These are phyloP conservation scores for Etheostoma spectabile DNA, from an alignment of 2,113 vertebrate species.

Conservation along the genomic window DNA sequence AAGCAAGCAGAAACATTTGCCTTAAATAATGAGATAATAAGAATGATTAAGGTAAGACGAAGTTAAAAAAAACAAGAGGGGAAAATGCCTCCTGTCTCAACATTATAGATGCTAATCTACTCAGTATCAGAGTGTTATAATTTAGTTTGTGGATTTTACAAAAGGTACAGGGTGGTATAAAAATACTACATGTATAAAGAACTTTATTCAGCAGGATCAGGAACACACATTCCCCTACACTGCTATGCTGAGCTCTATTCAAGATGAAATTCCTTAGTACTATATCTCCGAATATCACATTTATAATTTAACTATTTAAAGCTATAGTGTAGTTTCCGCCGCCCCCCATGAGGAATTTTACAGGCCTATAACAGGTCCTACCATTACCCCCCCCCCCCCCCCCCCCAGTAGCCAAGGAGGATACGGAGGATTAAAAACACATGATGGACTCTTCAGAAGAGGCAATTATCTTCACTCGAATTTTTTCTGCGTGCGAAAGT, in stretches of 20 bases:
- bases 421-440: too few species aligned
- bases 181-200: background rate
- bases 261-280: conserved; percentile 11
- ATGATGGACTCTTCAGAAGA: too few species aligned
- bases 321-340: too few species aligned
- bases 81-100: background rate
- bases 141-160: background rate
- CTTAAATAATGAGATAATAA: conserved; percentile 56
- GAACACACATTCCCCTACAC: background rate
- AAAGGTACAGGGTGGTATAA: background rate
- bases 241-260: background rate
- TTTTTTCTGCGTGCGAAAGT: too few species aligned
- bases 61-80: conserved; percentile 41
- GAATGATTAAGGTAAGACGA: conserved; percentile 32
- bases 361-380: too few species aligned
- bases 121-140: background rate
- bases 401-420: too few species aligned
- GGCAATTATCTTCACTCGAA: too few species aligned
- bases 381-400: too few species aligned
- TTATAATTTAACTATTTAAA: conserved; percentile 1
- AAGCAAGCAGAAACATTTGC: conserved; percentile 59
- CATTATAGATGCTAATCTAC: conserved; percentile 13
- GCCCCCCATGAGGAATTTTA: too few species aligned
- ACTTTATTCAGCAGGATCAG: background rate
- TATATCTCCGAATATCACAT: conserved; percentile 12